phyloP scores from a whole-genome alignment of 2,888 invertebrate species.

The Caenorhabditis angaria region DNA sequence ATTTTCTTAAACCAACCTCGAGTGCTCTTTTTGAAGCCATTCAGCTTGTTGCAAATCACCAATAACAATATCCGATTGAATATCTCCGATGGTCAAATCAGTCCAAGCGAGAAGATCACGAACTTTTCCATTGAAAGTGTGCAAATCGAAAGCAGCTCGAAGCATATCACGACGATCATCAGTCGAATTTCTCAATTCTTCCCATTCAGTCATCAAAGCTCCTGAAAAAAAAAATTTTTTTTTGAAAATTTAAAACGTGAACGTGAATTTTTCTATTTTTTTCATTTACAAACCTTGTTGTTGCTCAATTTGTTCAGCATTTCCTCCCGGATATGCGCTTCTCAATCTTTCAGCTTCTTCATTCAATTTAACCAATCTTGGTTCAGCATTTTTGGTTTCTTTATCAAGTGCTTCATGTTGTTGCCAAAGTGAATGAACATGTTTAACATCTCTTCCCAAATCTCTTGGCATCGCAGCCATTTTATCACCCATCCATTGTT shows the following conservation, averaged over 20 bases:
- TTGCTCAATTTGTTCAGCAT: slow-evolving; percentile 87
- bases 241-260: no score
- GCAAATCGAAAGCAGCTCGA: slow-evolving; percentile 87
- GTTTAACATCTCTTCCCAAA: slow-evolving; percentile 83
- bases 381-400: slow-evolving; percentile 89
- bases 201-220: slow-evolving; percentile 87
- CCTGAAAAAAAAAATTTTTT: no score
- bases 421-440: slow-evolving; percentile 82
- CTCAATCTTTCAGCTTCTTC: slow-evolving; percentile 91
- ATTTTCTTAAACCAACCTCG: slow-evolving; percentile 43
- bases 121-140: slow-evolving; percentile 78
- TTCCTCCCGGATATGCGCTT: slow-evolving; percentile 76
- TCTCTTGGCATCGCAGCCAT: slow-evolving; percentile 84
- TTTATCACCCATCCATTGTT: slow-evolving; percentile 78
- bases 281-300: no score
- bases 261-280: no score
- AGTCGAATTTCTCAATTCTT: slow-evolving; percentile 83
- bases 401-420: slow-evolving; percentile 92
- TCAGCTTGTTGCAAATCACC: slow-evolving; percentile 77
- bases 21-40: slow-evolving; percentile 80
- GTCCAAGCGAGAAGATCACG: slow-evolving; percentile 91
- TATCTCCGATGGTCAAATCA: slow-evolving; percentile 81
- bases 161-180: slow-evolving; percentile 83
- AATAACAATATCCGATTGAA: slow-evolving; percentile 82
- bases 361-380: slow-evolving; percentile 81